These are phyloP conservation scores for Cottoperca gobio DNA, from an alignment of 2,797 vertebrate species.

Conservation along the genomic window DNA sequence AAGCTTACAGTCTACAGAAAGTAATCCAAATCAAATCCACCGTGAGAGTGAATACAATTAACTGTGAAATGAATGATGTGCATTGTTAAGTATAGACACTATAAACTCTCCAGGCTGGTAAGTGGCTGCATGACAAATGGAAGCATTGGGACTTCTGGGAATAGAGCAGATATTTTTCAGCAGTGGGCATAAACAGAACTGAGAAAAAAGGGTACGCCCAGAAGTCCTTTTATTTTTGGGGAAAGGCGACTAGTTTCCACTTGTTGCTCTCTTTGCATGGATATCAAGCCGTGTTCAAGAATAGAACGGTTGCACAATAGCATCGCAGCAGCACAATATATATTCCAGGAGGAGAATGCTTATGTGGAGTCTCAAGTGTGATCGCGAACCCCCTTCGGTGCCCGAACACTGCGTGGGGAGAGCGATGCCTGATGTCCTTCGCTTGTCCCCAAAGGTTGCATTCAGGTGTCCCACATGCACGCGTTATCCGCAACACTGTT, in stretches of 20 bases:
- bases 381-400: slow-evolving; percentile 3
- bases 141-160: slow-evolving; percentile 30
- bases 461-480: slow-evolving; percentile 56
- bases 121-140: slow-evolving; percentile 22
- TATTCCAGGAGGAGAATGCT: slow-evolving; percentile 25
- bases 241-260: slow-evolving; percentile 53
- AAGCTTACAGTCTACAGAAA: background rate
- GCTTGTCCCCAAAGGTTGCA: slow-evolving; percentile 53
- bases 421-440: slow-evolving; percentile 53
- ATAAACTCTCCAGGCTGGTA: slow-evolving; percentile 26
- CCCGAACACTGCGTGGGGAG: slow-evolving; percentile 14
- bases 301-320: slow-evolving; percentile 34
- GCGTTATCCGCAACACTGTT: slow-evolving; percentile 57
- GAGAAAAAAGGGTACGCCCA: background rate
- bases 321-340: slow-evolving; percentile 28
- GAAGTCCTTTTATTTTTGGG: slow-evolving; percentile 45
- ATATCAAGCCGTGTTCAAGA: slow-evolving; percentile 35
- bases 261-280: slow-evolving; percentile 50
- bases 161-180: slow-evolving; percentile 22
- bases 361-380: slow-evolving; percentile 47
- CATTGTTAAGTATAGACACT: slow-evolving; percentile 40
- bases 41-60: slow-evolving; percentile 33
- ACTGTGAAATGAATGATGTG: slow-evolving; percentile 47
- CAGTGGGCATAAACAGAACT: slow-evolving; percentile 25
- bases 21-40: slow-evolving; percentile 11